These are phyloP conservation scores for Mesochorus sp. DNA, from an alignment of 2,888 invertebrate species.

Conservation along the genomic window DNA sequence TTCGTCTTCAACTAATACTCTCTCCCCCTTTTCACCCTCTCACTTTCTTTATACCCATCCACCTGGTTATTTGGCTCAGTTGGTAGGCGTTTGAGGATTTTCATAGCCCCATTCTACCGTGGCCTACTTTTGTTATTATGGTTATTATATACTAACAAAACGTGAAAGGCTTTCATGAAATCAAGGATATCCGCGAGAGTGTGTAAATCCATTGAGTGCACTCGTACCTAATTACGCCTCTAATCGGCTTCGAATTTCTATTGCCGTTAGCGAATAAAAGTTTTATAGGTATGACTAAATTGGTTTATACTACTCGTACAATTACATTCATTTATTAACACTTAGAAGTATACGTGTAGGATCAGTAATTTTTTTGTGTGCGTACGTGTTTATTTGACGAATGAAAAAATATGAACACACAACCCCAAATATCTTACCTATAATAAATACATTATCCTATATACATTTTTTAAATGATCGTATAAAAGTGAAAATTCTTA, in stretches of 20 bases:
- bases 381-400: too few species aligned
- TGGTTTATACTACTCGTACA: background rate
- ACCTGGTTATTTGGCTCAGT: conserved; percentile 22
- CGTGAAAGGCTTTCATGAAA: conserved; percentile 23
- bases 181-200: conserved; percentile 15
- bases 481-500: too few species aligned
- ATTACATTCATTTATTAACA: background rate
- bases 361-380: too few species aligned
- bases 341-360: too few species aligned
- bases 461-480: too few species aligned
- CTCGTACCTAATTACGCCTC: conserved; percentile 25
- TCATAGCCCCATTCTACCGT: background rate
- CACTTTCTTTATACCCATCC: conserved; percentile 23
- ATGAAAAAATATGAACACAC: too few species aligned
- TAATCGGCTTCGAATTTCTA: conserved; percentile 20
- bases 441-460: too few species aligned
- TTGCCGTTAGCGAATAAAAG: conserved; percentile 2
- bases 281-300: too few species aligned
- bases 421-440: too few species aligned
- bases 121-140: conserved; percentile 35
- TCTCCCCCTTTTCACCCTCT: background rate
- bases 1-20: conserved; percentile 9
- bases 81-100: conserved; percentile 32
- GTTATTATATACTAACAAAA: background rate
- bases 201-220: conserved; percentile 31